Evolutionary conservation across 2,113 vertebrate genomes (phyloP).

Genomic region (Puma concolor): DNA sequence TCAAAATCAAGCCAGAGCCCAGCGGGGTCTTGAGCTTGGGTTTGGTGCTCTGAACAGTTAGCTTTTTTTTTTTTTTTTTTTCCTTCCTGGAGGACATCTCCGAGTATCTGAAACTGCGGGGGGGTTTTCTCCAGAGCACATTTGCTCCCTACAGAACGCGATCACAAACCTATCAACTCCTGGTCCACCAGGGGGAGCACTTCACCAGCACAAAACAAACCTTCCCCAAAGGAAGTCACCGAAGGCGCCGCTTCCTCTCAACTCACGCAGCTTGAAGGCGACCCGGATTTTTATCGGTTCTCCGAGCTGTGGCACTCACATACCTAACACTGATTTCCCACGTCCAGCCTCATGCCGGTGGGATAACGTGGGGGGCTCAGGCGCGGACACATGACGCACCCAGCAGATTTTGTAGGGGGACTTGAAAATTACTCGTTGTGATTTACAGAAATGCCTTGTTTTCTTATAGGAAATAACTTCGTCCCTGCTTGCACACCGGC

Average conservation of each 20-base stretch:
- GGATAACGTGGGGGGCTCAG: not conserved
- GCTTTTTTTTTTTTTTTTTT: not conserved
- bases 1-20: not conserved
- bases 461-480: constrained; percentile 78
- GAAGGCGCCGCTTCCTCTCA: constrained; percentile 83
- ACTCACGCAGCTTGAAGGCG: constrained; percentile 83
- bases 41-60: constrained; percentile 53
- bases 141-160: not conserved
- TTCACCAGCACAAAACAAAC: constrained; percentile 86
- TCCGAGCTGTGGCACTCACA: constrained; percentile 81
- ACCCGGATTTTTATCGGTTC: constrained; percentile 85
- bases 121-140: not conserved
- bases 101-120: constrained; percentile 21
- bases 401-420: not conserved
- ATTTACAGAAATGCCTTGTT: constrained; percentile 78
- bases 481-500: constrained; percentile 75
- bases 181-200: constrained; percentile 90
- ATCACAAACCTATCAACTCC: not conserved
- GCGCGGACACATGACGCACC: not conserved
- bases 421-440: constrained; percentile 71
- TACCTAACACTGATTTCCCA: constrained; percentile 82
- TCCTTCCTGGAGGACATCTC: not conserved
- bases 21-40: not conserved
- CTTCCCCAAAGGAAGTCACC: constrained; percentile 68
- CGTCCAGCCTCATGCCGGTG: constrained; percentile 72